Evolutionary conservation across 2,797 vertebrate species (phyloP).

Genomic region (Etheostoma nigrum): DNA sequence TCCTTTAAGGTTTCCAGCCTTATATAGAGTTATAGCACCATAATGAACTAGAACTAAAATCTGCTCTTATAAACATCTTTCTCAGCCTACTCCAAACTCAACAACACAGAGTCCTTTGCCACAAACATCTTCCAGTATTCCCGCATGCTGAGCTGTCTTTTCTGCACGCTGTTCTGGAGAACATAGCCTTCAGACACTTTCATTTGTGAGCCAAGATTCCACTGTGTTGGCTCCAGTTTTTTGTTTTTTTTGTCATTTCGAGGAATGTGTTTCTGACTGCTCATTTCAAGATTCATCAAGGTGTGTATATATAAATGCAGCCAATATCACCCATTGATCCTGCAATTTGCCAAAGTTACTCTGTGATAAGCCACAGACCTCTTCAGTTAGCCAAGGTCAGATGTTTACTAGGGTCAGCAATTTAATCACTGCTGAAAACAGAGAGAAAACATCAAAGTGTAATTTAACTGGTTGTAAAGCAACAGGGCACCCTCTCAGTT

Average conservation of each 20-base stretch:
- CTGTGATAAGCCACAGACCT: slow-evolving; percentile 78
- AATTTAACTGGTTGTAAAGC: slow-evolving; percentile 90
- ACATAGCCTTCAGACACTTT: slow-evolving; percentile 77
- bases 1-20: too few relatives aligned
- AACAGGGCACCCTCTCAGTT: slow-evolving; percentile 81
- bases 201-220: slow-evolving; percentile 80
- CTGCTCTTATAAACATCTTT: slow-evolving; percentile 45
- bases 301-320: slow-evolving; percentile 24
- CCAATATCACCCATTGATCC: slow-evolving; percentile 50
- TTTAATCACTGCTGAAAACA: slow-evolving; percentile 88
- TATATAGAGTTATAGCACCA: slow-evolving; percentile 1
- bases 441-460: slow-evolving; percentile 91
- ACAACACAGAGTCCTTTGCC: slow-evolving; percentile 67
- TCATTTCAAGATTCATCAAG: slow-evolving; percentile 43
- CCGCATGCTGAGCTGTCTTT: slow-evolving; percentile 79
- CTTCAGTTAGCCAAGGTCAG: slow-evolving; percentile 86
- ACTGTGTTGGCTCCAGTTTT: slow-evolving; percentile 64
- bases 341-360: slow-evolving; percentile 67
- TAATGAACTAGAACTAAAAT: slow-evolving; percentile 27
- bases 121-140: slow-evolving; percentile 73
- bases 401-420: slow-evolving; percentile 88
- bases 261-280: slow-evolving; percentile 74
- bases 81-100: slow-evolving; percentile 41
- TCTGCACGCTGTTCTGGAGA: slow-evolving; percentile 72
- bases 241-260: slow-evolving; percentile 45